Base-by-base conservation (phyloP, 2,888 invertebrate genomes). In the Tetragonula carbonaria region DNA sequence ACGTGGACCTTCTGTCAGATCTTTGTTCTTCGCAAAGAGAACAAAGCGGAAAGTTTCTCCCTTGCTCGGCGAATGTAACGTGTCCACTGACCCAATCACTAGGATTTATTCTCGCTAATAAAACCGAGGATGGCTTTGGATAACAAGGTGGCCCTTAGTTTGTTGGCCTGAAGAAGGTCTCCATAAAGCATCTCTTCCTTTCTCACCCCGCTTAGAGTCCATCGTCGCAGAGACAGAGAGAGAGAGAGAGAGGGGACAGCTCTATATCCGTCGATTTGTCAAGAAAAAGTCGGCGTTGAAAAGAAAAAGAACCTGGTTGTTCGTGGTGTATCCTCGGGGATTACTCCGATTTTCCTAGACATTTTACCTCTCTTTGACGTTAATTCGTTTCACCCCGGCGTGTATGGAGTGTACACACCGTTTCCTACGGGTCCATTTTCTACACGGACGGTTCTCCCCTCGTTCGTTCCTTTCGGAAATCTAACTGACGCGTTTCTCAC, bases 101-200 rank as follows among this genome's bases (percentile, higher is more conserved):
- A 28, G 68, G 67, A 74, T 80, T 84, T 85, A 84, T 85, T 80
- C 80, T 70, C 59, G 77, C 80, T 77, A 81, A 87, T 83, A 86
- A 89, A 86, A 87, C 73, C 67, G 51, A 78, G 63, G 72, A 89
- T 81, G 84, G 72, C 74, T 78, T 73, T 80, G 87, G 86, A 78
- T 89, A 87, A 89, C 87, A 85, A 89, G 87, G 70, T 74, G 88
- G 70, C 77, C 66, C 85, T 77, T 77, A 77, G 82, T 50, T 23
- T 59, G 80, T 81, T 78, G 80, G 55, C 59, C 80, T 45, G 74
- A 68, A 73, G 68, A 72, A 74, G 78, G 65, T 59, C 51, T 76
- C 77, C 86, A 74, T 78, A 71, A 80, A 68, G 67, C 79, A 80
- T 84, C 78, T 50, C 79, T 67, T 55, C 63, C 6, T 63, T 38